Conservation (phyloP, 1,140 invertebrate genomes). For the Hylaeus anthracinus region DNA sequence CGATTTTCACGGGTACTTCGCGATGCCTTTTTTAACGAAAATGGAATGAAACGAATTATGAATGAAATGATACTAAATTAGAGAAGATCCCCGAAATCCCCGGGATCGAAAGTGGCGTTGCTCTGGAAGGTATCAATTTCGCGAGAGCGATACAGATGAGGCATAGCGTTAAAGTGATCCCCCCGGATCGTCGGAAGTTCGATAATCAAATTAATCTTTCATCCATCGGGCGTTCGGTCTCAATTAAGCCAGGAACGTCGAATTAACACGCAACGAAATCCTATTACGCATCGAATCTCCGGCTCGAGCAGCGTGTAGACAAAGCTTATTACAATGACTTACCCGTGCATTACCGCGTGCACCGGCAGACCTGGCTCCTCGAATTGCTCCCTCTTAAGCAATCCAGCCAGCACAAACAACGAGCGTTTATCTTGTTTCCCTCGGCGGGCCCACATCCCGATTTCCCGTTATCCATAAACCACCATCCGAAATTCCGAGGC, state of each 20-base stretch:
- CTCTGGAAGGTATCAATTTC: background rate
- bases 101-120: too few species aligned
- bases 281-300: constrained; percentile 19
- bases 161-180: background rate
- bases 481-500: constrained; percentile 55
- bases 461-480: constrained; percentile 55
- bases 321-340: constrained; percentile 51
- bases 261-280: constrained; percentile 38
- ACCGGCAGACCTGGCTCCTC: background rate
- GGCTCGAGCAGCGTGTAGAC: background rate
- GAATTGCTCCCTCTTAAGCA: constrained; percentile 21
- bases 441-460: constrained; percentile 13
- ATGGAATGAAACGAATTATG: too few species aligned
- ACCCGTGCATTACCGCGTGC: constrained; percentile 20
- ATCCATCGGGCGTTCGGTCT: background rate
- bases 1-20: too few species aligned
- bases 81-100: too few species aligned
- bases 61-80: too few species aligned
- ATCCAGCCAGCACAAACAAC: background rate
- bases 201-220: constrained; percentile 27
- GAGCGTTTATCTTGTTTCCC: constrained; percentile 40
- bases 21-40: too few species aligned
- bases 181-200: background rate
- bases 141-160: background rate
- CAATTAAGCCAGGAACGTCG: constrained; percentile 11